Conservation (phyloP, 2,888 invertebrate genomes). For the Caenorhabditis virilis region DNA sequence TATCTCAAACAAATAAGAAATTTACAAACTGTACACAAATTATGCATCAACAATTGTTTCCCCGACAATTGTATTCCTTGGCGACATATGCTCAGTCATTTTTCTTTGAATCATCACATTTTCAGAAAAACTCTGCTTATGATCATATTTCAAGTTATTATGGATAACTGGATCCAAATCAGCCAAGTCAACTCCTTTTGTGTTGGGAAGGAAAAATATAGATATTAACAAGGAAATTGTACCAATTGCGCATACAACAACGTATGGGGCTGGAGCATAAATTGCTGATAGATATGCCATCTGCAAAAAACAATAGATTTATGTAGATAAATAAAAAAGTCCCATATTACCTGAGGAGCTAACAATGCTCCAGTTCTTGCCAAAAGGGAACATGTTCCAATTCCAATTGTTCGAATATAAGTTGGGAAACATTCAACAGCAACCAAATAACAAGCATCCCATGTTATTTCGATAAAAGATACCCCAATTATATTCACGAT, state of each 20-base stretch:
- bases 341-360: conserved; percentile 50
- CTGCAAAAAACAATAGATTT: conserved; percentile 12
- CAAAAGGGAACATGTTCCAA: conserved; percentile 60
- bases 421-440: conserved; percentile 62
- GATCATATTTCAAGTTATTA: conserved; percentile 14
- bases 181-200: conserved; percentile 46
- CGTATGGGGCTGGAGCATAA: conserved; percentile 41
- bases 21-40: no score
- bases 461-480: conserved; percentile 64
- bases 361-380: conserved; percentile 61
- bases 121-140: conserved; percentile 3
- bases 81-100: no score
- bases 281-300: conserved; percentile 51
- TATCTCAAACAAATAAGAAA: no score
- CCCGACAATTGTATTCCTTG: no score
- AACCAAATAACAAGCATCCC: conserved; percentile 65
- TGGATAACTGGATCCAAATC: conserved; percentile 17
- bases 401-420: conserved; percentile 40
- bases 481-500: conserved; percentile 61
- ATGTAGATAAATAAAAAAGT: background rate
- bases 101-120: conserved; percentile 5
- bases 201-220: conserved; percentile 44
- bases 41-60: no score
- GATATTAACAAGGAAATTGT: conserved; percentile 40
- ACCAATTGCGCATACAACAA: conserved; percentile 42